phyloP scores from a whole-genome alignment of 1,140 invertebrate species.

The Melitaea cinxia region DNA sequence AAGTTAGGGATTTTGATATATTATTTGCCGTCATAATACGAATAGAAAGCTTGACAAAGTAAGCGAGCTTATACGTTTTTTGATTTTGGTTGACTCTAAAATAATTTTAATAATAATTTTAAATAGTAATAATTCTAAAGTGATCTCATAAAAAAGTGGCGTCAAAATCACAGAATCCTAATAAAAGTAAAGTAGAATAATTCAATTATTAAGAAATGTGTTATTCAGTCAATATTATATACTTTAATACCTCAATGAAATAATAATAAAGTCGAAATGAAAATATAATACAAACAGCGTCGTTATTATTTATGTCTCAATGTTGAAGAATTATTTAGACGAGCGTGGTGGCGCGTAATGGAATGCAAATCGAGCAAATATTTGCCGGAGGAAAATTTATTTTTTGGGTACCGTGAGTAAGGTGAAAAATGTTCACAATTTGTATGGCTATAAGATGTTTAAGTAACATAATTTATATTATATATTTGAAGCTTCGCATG shows the following conservation, averaged over 20 bases:
- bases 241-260: constrained; percentile 23
- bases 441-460: not conserved
- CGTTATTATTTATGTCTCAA: constrained; percentile 37
- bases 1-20: no score
- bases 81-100: no score
- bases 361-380: constrained; percentile 55
- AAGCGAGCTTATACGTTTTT: no score
- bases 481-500: no score
- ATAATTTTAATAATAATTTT: no score
- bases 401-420: constrained; percentile 33
- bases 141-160: not conserved
- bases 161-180: no score
- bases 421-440: not conserved
- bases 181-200: no score
- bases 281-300: constrained; percentile 23
- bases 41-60: no score
- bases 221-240: not conserved
- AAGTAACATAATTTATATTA: no score
- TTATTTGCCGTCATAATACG: no score
- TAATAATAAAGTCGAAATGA: constrained; percentile 18
- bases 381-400: constrained; percentile 41
- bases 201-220: not conserved
- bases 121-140: not conserved
- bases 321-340: constrained; percentile 38
- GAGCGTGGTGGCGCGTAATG: constrained; percentile 46